Evolutionary conservation across 2,113 vertebrate genomes (phyloP).

Genomic region (Thryonomys swinderianus): DNA sequence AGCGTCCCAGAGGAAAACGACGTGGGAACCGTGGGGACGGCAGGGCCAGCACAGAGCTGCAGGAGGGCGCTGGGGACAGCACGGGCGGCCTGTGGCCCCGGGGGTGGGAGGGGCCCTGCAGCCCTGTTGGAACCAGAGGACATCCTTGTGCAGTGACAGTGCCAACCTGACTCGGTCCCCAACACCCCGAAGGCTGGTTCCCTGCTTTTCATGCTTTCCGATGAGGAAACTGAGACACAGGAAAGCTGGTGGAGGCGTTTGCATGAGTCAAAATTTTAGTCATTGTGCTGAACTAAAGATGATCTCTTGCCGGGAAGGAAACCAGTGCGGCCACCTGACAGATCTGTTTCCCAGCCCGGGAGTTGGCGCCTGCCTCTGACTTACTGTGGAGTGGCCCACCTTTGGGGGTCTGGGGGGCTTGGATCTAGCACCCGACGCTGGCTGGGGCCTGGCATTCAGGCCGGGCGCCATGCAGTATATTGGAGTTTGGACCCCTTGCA

Average conservation of each 20-base stretch:
- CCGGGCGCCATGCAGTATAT: rapidly evolving
- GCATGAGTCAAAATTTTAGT: not conserved
- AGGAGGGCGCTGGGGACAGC: not conserved
- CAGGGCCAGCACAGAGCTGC: no score
- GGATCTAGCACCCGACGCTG: not conserved
- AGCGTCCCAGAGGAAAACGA: rapidly evolving
- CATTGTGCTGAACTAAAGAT: not conserved
- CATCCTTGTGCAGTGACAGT: not conserved
- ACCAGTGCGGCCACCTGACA: rapidly evolving
- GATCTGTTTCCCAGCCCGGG: rapidly evolving
- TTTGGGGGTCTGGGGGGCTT: not conserved
- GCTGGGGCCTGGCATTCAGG: not conserved
- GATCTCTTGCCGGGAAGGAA: not conserved
- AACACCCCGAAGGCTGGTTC: not conserved
- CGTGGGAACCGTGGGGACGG: no score
- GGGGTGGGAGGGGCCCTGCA: not conserved
- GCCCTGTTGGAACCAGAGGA: not conserved
- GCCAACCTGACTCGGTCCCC: rapidly evolving
- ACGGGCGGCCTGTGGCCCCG: rapidly evolving
- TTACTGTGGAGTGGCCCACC: not conserved
- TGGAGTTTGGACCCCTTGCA: not conserved
- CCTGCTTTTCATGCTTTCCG: not conserved
- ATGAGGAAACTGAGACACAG: not conserved
- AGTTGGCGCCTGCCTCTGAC: rapidly evolving
- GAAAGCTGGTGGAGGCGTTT: no score